Conservation (phyloP, 2,113 vertebrate genomes). For the Ictidomys tridecemlineatus region DNA sequence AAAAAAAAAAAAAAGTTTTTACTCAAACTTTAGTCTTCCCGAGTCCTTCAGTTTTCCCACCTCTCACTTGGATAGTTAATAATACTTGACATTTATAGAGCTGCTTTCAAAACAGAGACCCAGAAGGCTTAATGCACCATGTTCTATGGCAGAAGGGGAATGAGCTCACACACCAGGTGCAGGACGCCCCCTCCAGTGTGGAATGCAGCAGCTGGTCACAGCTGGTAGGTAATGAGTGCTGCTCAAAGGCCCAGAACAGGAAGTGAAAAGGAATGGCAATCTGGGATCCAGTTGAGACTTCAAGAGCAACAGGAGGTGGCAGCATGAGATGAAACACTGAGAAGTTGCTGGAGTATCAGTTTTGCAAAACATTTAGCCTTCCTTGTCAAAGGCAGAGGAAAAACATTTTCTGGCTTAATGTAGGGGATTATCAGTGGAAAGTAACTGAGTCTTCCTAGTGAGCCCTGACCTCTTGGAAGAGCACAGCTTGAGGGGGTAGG, state of each 20-base stretch:
- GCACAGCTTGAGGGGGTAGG: background rate
- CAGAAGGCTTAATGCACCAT: constrained; percentile 26
- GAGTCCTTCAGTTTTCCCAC: constrained; percentile 31
- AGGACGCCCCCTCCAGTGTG: background rate
- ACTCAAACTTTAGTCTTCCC: background rate
- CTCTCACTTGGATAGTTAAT: background rate
- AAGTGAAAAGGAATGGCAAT: constrained; percentile 31
- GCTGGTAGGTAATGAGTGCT: background rate
- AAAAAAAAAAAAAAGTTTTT: background rate
- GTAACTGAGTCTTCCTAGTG: background rate
- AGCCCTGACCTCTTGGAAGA: background rate
- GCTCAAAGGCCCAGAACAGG: constrained; percentile 23
- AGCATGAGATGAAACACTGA: background rate
- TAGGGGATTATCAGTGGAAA: background rate
- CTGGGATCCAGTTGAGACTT: background rate
- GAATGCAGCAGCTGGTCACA: constrained; percentile 71
- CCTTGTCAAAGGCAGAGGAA: background rate
- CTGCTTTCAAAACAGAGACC: constrained; percentile 66
- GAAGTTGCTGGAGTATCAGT: background rate
- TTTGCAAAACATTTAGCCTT: constrained; percentile 12
- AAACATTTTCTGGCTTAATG: background rate
- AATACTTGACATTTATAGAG: constrained; percentile 60
- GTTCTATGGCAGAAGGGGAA: constrained; percentile 15
- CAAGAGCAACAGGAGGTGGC: constrained; percentile 12
- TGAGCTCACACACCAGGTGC: constrained; percentile 19